Conservation (phyloP, 2,797 vertebrate species). For the Harpagifer antarcticus region DNA sequence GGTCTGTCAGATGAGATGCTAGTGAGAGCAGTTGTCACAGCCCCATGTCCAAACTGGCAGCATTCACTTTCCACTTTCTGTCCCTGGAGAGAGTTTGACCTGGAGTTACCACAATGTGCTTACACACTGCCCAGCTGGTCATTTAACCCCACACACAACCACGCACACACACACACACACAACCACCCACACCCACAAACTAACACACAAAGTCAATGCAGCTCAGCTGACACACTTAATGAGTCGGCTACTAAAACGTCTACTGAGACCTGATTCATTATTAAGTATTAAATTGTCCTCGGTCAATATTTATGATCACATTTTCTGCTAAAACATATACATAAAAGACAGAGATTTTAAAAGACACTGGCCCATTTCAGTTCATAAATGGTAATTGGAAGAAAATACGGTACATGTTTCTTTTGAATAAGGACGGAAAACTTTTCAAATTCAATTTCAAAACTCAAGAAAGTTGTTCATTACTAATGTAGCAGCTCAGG, state of each 20-base stretch:
- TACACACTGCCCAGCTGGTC: slow-evolving; percentile 61
- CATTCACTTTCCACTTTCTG: slow-evolving; percentile 77
- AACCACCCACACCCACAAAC: not conserved
- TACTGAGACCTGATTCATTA: slow-evolving; percentile 21
- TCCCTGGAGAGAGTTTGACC: slow-evolving; percentile 77
- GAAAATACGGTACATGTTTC: not conserved
- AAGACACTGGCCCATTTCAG: not conserved
- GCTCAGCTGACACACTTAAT: slow-evolving; percentile 15
- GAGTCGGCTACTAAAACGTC: slow-evolving; percentile 9
- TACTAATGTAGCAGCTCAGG: not conserved
- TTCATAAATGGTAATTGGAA: slow-evolving; percentile 5
- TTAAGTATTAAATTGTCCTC: slow-evolving; percentile 3
- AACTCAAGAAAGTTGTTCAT: not conserved
- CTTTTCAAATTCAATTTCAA: not conserved
- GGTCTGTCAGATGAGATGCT: slow-evolving; percentile 74
- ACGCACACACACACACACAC: slow-evolving; percentile 27
- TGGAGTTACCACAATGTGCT: slow-evolving; percentile 71
- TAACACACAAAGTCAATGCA: slow-evolving; percentile 12
- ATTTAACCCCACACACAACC: slow-evolving; percentile 45
- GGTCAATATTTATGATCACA: not conserved
- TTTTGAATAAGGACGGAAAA: not conserved
- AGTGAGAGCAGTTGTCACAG: slow-evolving; percentile 80
- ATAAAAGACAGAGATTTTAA: slow-evolving; percentile 3
- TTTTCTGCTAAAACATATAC: slow-evolving; percentile 3
- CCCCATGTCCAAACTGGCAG: slow-evolving; percentile 74